Evolutionary conservation across 1,140 invertebrate species (phyloP), one percentile per base, ranked within the genome.

Genomic region (Lamellibrachia luymesi): DNA sequence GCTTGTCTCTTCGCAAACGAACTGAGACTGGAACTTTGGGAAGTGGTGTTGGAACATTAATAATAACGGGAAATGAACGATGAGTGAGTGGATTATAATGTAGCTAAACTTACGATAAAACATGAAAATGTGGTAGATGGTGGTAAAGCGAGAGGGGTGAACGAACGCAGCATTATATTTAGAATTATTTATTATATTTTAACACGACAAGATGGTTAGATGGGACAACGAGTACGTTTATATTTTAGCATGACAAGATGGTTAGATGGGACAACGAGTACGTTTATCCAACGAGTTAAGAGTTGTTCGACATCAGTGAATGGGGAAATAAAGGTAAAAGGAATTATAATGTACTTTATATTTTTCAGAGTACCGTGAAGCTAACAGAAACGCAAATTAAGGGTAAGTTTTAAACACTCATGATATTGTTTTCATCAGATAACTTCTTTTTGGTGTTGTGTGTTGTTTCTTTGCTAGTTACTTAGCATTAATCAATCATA

Each of bases 301-400:
- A 22, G 17, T 6, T 10, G 64, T 80, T 80, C 25, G 64, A 80
- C 64, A 80, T 22, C 64, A 80, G 17, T 17, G 7, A 22, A 80
- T 80, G 13, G 17, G 64, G 13, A 4, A 4, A 80, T 17, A 17
- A 22, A 22, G 64, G 8, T 2, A 80, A 80, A 22, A 80, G 17
- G 64, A 22, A 10, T 8, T 10, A 80, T 80, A 80, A 80, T 17
- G 25, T 80, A 80, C 13, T 80, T 80, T 8, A 80, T 22, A 38
- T 80, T 80, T 56, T 80, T 80, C 64, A 80, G 64, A 80, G 64
- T 80, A 80, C 64, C 64, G 64, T 80, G 64, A 80, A 80, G 64
- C 64, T 80, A 80, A 80, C 13, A 0, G 64, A 80, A 17, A 2
- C 64, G 64, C 64, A 80, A 80, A 22, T 80, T 1, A 80, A 80